Conservation (phyloP, 2,113 vertebrate species). For the Gadus chalcogrammus region DNA sequence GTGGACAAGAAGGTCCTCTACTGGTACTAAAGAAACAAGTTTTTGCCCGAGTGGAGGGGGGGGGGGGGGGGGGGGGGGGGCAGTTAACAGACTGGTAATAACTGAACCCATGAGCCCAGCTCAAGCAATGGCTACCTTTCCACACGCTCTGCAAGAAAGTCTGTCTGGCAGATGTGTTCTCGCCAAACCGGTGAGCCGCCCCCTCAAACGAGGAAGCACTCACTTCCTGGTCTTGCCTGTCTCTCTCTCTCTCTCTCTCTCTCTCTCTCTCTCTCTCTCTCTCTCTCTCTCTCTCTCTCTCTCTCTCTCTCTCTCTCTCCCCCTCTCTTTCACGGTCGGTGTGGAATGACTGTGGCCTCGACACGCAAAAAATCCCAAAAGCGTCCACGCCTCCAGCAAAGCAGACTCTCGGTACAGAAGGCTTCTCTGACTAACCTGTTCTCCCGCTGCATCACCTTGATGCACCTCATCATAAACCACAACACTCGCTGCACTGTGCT, state of each 20-base stretch:
- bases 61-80: background rate
- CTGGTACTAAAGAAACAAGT: constrained; percentile 61
- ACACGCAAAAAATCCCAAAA: constrained; percentile 39
- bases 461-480: too few relatives aligned
- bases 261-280: too few relatives aligned
- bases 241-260: too few relatives aligned
- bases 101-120: background rate
- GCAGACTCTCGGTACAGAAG: constrained; percentile 10
- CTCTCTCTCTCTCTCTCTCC: constrained; percentile 3
- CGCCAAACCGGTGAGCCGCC: constrained; percentile 7
- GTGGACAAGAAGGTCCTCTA: constrained; percentile 70
- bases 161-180: background rate
- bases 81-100: background rate
- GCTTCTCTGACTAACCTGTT: constrained; percentile 61
- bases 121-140: too few relatives aligned
- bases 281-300: background rate
- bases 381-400: background rate
- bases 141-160: too few relatives aligned
- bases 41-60: too few relatives aligned
- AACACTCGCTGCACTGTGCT: too few relatives aligned
- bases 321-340: background rate
- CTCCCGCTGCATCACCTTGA: constrained; percentile 5
- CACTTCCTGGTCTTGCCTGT: too few relatives aligned
- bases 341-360: constrained; percentile 34
- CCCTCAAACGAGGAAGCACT: background rate